Percentiles rank a stretch among this genome's conserved stretches.
Evolutionary conservation across 1,140 invertebrate genomes (phyloP).

Genomic region (Pseudomyrmex flavicornis): DNA sequence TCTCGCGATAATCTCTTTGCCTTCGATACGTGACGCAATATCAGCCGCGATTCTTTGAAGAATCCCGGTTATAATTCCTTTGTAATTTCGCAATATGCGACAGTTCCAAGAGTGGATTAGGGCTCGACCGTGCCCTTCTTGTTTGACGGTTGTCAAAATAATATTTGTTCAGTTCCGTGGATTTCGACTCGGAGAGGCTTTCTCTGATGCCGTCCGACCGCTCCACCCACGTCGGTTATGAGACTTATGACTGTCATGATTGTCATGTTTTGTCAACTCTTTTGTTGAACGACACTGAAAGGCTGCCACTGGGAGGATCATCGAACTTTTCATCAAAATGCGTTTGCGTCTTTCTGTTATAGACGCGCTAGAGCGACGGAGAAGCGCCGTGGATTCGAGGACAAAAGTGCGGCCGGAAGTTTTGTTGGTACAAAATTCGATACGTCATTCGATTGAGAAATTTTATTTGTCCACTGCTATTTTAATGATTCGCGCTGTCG

Average conservation of each 20-base stretch:
- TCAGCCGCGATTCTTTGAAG: background rate
- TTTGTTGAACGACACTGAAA: constrained; percentile 77
- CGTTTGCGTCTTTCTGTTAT: constrained; percentile 13
- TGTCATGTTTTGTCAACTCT: constrained; percentile 85
- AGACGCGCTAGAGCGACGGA: background rate
- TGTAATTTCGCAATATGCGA: constrained; percentile 68
- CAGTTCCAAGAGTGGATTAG: constrained; percentile 32
- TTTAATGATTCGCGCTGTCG: constrained; percentile 36
- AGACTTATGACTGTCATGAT: constrained; percentile 78
- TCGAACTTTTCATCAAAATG: constrained; percentile 18
- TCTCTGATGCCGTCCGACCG: constrained; percentile 53
- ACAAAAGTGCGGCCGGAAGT: constrained; percentile 79
- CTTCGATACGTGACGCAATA: background rate
- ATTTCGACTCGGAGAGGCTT: constrained; percentile 35
- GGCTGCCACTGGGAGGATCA: constrained; percentile 58
- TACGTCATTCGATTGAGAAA: constrained; percentile 73
- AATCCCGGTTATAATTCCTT: constrained; percentile 54
- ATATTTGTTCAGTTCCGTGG: constrained; percentile 77
- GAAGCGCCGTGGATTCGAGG: constrained; percentile 11
- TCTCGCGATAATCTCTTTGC: constrained; percentile 2
- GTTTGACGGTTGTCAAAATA: constrained; percentile 75
- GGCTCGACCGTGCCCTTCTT: constrained; percentile 46
- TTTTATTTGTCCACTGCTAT: constrained; percentile 45
- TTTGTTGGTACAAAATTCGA: constrained; percentile 77
- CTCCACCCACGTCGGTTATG: constrained; percentile 77